phyloP scores from a whole-genome alignment of 2,888 invertebrate species.

The Halictus quadricinctus region DNA sequence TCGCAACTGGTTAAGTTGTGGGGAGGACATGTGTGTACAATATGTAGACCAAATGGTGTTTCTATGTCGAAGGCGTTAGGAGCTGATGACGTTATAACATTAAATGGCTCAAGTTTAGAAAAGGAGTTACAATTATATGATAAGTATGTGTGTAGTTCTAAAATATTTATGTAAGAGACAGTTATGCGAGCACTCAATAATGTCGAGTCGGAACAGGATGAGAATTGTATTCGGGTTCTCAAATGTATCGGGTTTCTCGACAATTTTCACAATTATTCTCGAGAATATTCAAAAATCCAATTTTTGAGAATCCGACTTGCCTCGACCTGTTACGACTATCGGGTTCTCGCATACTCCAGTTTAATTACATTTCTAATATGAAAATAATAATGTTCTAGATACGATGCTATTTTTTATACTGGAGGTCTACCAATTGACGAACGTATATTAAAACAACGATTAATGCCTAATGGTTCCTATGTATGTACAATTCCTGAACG shows the following conservation, averaged over 20 bases:
- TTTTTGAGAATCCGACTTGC: too few relatives aligned
- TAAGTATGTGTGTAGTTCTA: conserved; percentile 69
- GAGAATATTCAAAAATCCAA: too few relatives aligned
- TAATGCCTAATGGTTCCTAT: conserved; percentile 81
- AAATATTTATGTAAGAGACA: conserved; percentile 35
- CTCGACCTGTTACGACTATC: too few relatives aligned
- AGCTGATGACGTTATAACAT: conserved; percentile 83
- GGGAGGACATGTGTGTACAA: conserved; percentile 84
- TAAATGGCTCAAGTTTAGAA: conserved; percentile 75
- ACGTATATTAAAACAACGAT: conserved; percentile 77
- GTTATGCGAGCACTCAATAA: neutral
- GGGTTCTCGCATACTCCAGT: too few relatives aligned
- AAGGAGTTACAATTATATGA: conserved; percentile 77
- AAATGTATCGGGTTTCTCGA: too few relatives aligned
- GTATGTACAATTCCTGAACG: conserved; percentile 83
- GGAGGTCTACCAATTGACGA: conserved; percentile 80
- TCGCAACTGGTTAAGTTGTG: conserved; percentile 85
- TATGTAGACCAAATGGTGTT: conserved; percentile 83
- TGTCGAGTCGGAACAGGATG: too few relatives aligned
- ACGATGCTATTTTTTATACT: conserved; percentile 83
- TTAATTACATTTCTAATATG: neutral
- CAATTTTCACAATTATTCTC: too few relatives aligned
- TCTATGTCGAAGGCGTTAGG: conserved; percentile 85
- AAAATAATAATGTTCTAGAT: conserved; percentile 73
- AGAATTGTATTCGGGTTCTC: too few relatives aligned